Conservation (phyloP, 1,140 invertebrate genomes). For the Lamellibrachia luymesi region DNA sequence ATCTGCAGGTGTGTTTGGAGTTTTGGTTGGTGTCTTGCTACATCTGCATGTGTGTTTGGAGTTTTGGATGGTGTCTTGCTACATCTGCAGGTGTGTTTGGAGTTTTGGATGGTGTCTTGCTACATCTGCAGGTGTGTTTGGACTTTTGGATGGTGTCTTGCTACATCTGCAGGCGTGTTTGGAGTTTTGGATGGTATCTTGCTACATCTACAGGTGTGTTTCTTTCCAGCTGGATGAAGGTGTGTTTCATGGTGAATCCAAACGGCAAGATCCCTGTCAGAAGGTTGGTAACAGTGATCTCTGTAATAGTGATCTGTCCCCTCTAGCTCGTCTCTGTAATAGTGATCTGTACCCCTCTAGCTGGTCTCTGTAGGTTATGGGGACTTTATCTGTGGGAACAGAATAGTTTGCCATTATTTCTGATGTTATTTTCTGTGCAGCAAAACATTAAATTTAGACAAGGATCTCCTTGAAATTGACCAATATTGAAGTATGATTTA, state of each 20-base stretch:
- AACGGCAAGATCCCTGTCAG: conserved; percentile 95
- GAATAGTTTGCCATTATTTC: neutral
- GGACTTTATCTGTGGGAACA: neutral
- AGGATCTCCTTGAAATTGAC: neutral
- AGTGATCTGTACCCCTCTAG: too few relatives aligned
- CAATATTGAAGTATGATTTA: neutral
- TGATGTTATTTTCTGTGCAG: neutral
- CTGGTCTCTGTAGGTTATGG: too few relatives aligned
- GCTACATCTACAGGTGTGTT: neutral
- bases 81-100: too few relatives aligned
- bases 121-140: too few relatives aligned
- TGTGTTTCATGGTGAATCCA: conserved; percentile 88
- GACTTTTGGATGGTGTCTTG: too few relatives aligned
- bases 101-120: too few relatives aligned
- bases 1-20: too few relatives aligned
- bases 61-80: too few relatives aligned
- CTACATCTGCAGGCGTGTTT: too few relatives aligned
- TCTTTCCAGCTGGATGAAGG: conserved; percentile 91
- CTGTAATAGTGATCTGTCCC: conserved; percentile 17
- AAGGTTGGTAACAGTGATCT: conserved; percentile 56
- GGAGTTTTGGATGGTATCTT: neutral
- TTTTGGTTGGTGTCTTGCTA: too few relatives aligned
- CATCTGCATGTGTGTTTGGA: too few relatives aligned
- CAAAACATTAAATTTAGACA: neutral
- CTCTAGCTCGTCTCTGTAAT: too few relatives aligned